phyloP scores from a whole-genome alignment of 1,140 invertebrate genomes.

The Venustaconcha ellipsiformis region DNA sequence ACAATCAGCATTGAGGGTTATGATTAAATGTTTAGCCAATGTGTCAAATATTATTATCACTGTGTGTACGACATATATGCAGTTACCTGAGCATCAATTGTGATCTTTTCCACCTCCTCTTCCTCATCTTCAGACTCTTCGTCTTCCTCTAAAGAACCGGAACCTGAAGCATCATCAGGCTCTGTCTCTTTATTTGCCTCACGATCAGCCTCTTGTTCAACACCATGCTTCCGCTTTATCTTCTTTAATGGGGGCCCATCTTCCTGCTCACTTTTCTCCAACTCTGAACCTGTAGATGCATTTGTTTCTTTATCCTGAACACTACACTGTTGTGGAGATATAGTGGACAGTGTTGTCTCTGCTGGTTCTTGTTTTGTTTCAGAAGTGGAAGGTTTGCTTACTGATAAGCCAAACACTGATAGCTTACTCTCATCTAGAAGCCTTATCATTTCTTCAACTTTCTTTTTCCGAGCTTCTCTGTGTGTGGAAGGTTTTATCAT shows the following conservation, averaged over 20 bases:
- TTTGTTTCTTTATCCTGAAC: neutral
- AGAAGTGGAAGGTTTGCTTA: conserved; percentile 38
- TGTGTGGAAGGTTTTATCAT: conserved; percentile 8
- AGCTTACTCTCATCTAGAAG: neutral
- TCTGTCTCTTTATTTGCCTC: neutral
- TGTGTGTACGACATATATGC: neutral
- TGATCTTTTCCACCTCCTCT: conserved; percentile 30
- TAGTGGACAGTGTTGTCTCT: neutral
- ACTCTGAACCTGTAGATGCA: neutral
- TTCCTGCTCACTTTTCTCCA: neutral
- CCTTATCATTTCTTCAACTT: conserved; percentile 37
- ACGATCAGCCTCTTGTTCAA: neutral
- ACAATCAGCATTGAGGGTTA: neutral
- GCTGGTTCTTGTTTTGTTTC: conserved; percentile 4
- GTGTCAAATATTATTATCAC: neutral
- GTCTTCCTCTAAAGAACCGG: conserved; percentile 2
- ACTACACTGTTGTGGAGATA: neutral
- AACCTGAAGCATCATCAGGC: neutral
- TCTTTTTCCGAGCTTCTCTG: conserved; percentile 27
- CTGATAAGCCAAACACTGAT: conserved; percentile 7
- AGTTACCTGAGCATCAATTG: conserved; percentile 14
- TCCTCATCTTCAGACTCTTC: conserved; percentile 28
- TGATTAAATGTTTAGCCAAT: neutral
- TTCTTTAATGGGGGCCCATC: too few relatives aligned
- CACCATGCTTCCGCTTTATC: neutral